phyloP scores from a whole-genome alignment of 1,140 invertebrate species.

The Melanaphis sacchari region DNA sequence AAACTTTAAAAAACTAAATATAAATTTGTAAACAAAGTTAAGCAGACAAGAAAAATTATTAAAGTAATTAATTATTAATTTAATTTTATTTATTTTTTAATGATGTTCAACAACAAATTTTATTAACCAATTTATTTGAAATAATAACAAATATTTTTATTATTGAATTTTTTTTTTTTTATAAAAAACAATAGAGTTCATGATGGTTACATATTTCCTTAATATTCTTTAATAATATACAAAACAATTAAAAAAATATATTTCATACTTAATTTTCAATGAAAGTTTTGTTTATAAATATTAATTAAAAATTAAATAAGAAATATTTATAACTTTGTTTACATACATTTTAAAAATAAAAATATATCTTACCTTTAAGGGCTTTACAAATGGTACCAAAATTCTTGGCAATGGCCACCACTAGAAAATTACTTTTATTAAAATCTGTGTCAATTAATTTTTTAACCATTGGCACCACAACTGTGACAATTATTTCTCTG shows the following conservation, averaged over 20 bases:
- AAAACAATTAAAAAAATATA: neutral
- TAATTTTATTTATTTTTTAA: no score
- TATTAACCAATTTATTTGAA: neutral
- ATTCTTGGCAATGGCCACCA: slow-evolving; percentile 21
- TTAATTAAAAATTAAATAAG: neutral
- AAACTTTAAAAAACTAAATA: neutral
- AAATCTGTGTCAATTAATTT: slow-evolving; percentile 34
- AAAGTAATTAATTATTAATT: no score
- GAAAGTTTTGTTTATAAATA: neutral
- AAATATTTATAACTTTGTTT: neutral
- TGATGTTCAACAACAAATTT: no score
- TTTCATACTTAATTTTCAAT: neutral
- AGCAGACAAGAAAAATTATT: neutral
- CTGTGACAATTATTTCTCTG: slow-evolving; percentile 13
- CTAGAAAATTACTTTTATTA: neutral
- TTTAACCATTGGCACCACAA: slow-evolving; percentile 43
- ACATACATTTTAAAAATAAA: neutral
- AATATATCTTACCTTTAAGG: slow-evolving; percentile 12
- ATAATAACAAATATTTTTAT: neutral
- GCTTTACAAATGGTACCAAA: slow-evolving; percentile 37
- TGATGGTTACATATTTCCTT: no score
- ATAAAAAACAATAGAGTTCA: no score
- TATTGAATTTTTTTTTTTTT: neutral
- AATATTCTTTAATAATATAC: neutral
- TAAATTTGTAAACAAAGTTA: neutral